Base-by-base conservation (phyloP, 2,113 vertebrate species). In the Balaenoptera acutorostrata region DNA sequence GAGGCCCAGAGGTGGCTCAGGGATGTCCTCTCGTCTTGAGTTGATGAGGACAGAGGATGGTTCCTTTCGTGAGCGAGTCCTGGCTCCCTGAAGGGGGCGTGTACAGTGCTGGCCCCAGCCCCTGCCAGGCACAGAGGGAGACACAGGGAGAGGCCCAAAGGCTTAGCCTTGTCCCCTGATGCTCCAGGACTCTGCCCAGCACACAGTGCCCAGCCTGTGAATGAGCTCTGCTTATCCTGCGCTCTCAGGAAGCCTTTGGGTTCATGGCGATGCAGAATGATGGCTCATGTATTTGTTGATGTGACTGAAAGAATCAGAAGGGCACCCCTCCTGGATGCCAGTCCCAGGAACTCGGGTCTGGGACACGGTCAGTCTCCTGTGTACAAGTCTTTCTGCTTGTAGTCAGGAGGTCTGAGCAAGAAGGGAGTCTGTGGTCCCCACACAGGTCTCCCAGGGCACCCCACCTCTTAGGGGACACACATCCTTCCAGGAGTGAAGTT, bases 131-230 rank as follows among this genome's bases (percentile, higher is more conserved):
- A 44, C 49, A 33, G 64, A 13, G 82, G 46, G 75, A 31, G 23
- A 25, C 1, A 2, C 36, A 27, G 71, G 88, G 93, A 94, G 84
- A 90, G 96, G 84, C 94, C 86, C 63, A 57, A 39, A 94, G 81
- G 93, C 97, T 98, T 89, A 57, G 88, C 97, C 93, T 98, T 88
- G 93, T 95, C 88, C 96, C 92, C 95, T 88, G 93, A 95, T 0
- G 2, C 64, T 92, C 90, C 93, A 90, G 82, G 97, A 93, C 63
- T 95, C 96, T 96, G 86, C 94, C 98, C 96, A 92, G 92, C 80
- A 39, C 14, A 29, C 0, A 52, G 92, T 46, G 93, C 93, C 95
- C 96, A 55, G 94, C 96, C 96, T 91, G 92, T 83, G 94, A 97
- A 96, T 84, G 61, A 97, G 66, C 91, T 97, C 91, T 96, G 88